Evolutionary conservation across 2,888 invertebrate genomes (phyloP).

Genomic region (Lymantria dispar): DNA sequence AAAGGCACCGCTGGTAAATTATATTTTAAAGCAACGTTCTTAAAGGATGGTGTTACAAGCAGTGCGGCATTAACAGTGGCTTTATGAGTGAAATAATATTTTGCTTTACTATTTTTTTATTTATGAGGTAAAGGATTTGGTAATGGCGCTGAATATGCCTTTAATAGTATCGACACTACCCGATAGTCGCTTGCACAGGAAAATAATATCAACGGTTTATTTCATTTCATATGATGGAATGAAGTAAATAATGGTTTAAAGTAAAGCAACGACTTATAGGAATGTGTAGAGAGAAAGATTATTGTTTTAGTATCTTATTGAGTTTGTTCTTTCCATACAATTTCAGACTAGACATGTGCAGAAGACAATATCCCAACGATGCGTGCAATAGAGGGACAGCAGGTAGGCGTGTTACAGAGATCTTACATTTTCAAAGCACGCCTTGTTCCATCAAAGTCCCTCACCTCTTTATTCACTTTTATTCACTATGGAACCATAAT

Average conservation of each 20-base stretch:
- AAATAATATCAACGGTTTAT: conserved; percentile 15
- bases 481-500: conserved; percentile 57
- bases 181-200: conserved; percentile 37
- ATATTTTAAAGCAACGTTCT: conserved; percentile 58
- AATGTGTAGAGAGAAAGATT: conserved; percentile 19
- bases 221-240: conserved; percentile 33
- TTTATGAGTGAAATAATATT: conserved; percentile 67
- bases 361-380: conserved; percentile 96
- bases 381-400: conserved; percentile 99
- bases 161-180: conserved; percentile 30
- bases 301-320: conserved; percentile 42
- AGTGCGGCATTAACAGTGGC: conserved; percentile 75
- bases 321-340: conserved; percentile 80
- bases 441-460: conserved; percentile 69
- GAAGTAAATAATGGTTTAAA: conserved; percentile 16
- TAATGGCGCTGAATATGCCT: conserved; percentile 77
- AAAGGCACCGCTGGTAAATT: conserved; percentile 98
- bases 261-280: conserved; percentile 19
- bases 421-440: conserved; percentile 61
- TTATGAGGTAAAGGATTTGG: conserved; percentile 78
- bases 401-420: conserved; percentile 88
- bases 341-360: conserved; percentile 99
- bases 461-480: conserved; percentile 58
- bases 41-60: conserved; percentile 55
- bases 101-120: conserved; percentile 70